Percentiles rank a stretch among this genome's conserved stretches.
These are phyloP conservation scores for Lypha dubia DNA, from an alignment of 2,888 invertebrate genomes.

Conservation along the genomic window DNA sequence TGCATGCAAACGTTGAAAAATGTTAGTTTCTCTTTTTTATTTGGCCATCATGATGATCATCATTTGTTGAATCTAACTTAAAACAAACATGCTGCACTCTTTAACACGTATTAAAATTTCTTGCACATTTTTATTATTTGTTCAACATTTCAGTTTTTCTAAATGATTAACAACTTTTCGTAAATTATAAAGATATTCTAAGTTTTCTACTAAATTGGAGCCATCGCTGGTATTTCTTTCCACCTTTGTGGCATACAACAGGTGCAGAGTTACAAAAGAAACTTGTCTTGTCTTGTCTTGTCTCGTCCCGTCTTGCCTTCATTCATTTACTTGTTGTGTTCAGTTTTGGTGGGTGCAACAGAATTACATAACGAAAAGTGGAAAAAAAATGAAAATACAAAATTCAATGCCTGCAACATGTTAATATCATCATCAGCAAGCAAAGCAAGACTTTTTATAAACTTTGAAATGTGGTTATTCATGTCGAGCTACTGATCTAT, in stretches of 20 bases:
- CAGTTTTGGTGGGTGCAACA: constrained; percentile 57
- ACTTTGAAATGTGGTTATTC: constrained; percentile 49
- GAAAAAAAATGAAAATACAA: background rate
- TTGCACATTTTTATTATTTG: background rate
- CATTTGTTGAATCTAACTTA: constrained; percentile 40
- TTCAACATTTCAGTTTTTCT: constrained; percentile 5
- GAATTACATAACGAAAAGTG: background rate
- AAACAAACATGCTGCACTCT: constrained; percentile 22
- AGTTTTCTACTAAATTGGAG: constrained; percentile 39
- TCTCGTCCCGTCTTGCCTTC: too few species aligned
- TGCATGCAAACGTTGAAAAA: constrained; percentile 55
- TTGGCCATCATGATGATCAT: constrained; percentile 50
- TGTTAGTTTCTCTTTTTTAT: too few species aligned
- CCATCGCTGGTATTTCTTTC: constrained; percentile 36
- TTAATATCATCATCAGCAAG: constrained; percentile 58
- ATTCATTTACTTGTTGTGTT: constrained; percentile 41
- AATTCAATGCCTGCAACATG: constrained; percentile 57
- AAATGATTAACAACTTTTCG: constrained; percentile 63
- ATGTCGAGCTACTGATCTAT: constrained; percentile 66
- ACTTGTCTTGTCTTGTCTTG: too few species aligned
- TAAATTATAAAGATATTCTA: constrained; percentile 62
- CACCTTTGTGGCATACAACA: constrained; percentile 44
- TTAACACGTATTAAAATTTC: constrained; percentile 12
- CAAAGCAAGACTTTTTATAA: constrained; percentile 23
- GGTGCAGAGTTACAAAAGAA: constrained; percentile 58